phyloP scores from a whole-genome alignment of 2,797 vertebrate genomes.

The Clamator glandarius region DNA sequence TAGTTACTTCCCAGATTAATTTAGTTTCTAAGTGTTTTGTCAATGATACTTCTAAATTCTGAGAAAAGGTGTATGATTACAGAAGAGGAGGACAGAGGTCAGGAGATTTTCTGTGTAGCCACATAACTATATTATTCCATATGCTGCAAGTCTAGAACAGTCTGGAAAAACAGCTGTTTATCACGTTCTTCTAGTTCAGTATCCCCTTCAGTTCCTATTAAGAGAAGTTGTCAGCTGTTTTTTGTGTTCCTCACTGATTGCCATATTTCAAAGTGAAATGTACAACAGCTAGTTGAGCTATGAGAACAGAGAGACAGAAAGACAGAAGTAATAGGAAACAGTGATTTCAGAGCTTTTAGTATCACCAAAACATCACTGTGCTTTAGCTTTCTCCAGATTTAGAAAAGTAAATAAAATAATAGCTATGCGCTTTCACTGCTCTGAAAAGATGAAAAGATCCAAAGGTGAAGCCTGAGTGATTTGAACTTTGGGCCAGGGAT shows the following conservation, averaged over 20 bases:
- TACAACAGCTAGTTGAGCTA: not conserved
- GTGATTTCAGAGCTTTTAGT: constrained; percentile 9
- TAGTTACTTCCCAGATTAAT: not conserved
- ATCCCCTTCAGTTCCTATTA: not conserved
- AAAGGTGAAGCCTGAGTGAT: not conserved
- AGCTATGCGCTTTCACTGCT: not conserved
- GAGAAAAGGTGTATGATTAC: not conserved
- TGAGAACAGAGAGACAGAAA: not conserved
- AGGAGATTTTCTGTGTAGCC: not conserved
- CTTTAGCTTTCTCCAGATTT: not conserved
- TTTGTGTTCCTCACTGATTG: not conserved
- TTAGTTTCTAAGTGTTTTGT: not conserved
- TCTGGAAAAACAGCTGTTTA: not conserved
- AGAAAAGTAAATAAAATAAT: constrained; percentile 11
- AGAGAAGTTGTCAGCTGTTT: not conserved
- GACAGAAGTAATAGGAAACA: not conserved
- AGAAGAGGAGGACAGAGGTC: not conserved
- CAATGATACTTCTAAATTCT: not conserved
- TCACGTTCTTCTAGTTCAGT: not conserved
- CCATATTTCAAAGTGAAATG: not conserved
- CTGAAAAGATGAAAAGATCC: not conserved
- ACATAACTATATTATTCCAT: not conserved
- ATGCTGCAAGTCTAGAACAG: not conserved
- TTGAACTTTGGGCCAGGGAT: not conserved
- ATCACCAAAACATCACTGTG: not conserved